These are phyloP conservation scores for Dromius quadrimaculatus DNA, from an alignment of 2,888 invertebrate genomes.

Conservation along the genomic window DNA sequence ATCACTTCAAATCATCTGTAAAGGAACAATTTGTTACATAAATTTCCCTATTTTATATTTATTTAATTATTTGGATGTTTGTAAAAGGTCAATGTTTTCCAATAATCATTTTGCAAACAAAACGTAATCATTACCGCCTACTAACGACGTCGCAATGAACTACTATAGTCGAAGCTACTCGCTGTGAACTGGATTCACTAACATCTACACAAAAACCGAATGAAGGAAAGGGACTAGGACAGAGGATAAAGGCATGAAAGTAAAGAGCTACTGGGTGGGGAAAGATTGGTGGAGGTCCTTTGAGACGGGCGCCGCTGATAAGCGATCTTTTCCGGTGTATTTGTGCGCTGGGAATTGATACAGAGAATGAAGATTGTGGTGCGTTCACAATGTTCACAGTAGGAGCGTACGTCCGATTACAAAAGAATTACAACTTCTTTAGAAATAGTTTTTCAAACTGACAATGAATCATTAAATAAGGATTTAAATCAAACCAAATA, in stretches of 20 bases:
- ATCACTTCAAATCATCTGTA: too few species aligned
- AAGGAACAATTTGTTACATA: too few species aligned
- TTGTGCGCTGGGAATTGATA: conserved; percentile 24
- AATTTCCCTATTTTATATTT: too few species aligned
- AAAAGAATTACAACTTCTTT: too few species aligned
- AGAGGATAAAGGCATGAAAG: background rate
- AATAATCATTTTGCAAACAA: conserved; percentile 11
- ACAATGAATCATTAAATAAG: too few species aligned
- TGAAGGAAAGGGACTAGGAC: background rate
- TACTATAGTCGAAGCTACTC: conserved; percentile 22
- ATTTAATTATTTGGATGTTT: too few species aligned
- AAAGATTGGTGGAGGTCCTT: conserved; percentile 12
- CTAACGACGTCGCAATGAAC: conserved; percentile 2
- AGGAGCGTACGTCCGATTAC: too few species aligned
- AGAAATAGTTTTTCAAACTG: too few species aligned
- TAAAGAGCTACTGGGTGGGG: background rate
- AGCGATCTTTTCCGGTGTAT: conserved; percentile 49
- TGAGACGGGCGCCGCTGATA: conserved; percentile 37
- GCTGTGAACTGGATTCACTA: conserved; percentile 20
- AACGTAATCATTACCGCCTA: background rate
- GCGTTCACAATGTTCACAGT: background rate
- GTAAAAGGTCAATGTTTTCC: too few species aligned
- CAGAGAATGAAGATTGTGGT: background rate
- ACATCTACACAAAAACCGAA: conserved; percentile 18
- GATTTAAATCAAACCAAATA: too few species aligned